Base-by-base conservation (phyloP, 2,797 vertebrate species). In the Heterohyrax brucei region DNA sequence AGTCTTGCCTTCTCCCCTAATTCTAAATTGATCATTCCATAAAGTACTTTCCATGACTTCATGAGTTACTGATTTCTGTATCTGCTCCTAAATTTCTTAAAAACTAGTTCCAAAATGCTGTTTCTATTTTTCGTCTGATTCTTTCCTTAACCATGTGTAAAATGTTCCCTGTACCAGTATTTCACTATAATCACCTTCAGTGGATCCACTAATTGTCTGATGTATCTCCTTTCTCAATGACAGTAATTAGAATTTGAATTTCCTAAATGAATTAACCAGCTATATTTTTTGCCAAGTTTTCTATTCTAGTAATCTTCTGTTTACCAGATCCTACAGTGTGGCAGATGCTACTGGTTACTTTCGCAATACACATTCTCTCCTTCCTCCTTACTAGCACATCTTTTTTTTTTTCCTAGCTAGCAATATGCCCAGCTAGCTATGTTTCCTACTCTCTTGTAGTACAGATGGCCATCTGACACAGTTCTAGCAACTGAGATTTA, bases 31-130 rank as follows among this genome's bases (percentile, higher is more conserved):
- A 73, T 81, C 73, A 93, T 19, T 89, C 61, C 21, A 78, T 76
- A 87, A 84, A 56, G 87, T 89, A 66, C 39, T 46, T 87, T 82
- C 8, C 56, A 66, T 39, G 84, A 72, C n/a, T 22, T 59, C 73
- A 79, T 13, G 19, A 91, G 39, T 24, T 73, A 93, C 28, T 82
- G 12, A 89, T 66, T 26, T 85, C 73, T 91, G n/a, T 46, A 86
- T 59, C 64, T 95, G 24, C 72, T 84, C 22, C 44, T n/a, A 59
- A 62, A 72, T 77, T 85, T 91, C 77, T 88, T 56, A 95, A 94
- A 89, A 96, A 1, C 22, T n/a, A 28, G 46, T 59, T 33, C 26
- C 7, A 50, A 93, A 94, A 89, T 84, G 26, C 10, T 79, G 13
- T 10, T 64, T 82, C 33, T 76, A 44, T 82, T 72, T 89, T 93